These are phyloP conservation scores for Hololepta plana DNA, from an alignment of 2,888 invertebrate genomes.

Conservation along the genomic window DNA sequence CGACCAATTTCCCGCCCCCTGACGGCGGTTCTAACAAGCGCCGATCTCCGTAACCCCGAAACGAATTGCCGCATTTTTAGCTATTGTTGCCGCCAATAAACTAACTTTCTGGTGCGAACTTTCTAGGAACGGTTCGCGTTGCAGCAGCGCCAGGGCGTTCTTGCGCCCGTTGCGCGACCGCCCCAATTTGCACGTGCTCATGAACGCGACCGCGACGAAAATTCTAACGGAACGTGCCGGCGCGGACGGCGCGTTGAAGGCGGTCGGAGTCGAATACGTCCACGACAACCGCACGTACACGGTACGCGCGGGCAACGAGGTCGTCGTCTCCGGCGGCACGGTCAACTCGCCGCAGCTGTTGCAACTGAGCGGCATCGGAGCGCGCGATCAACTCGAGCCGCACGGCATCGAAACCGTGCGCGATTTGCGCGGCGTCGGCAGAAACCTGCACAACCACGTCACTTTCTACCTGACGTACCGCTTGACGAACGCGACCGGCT, in stretches of 20 bases:
- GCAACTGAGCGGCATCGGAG: constrained; percentile 47
- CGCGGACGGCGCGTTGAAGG: constrained; percentile 30
- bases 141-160: constrained; percentile 41
- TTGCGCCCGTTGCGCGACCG: constrained; percentile 36
- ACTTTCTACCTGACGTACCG: constrained; percentile 39
- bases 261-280: constrained; percentile 40
- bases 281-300: constrained; percentile 30
- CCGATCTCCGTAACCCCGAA: too few relatives aligned
- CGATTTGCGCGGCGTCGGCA: constrained; percentile 48
- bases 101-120: too few relatives aligned
- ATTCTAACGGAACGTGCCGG: constrained; percentile 28
- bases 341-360: constrained; percentile 49
- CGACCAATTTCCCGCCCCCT: too few relatives aligned
- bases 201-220: constrained; percentile 41
- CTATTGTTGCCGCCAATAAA: too few relatives aligned
- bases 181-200: constrained; percentile 38
- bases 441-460: constrained; percentile 51
- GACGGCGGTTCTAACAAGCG: too few relatives aligned
- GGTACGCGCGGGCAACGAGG: constrained; percentile 35
- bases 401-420: constrained; percentile 40
- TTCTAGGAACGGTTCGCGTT: constrained; percentile 39
- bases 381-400: constrained; percentile 36
- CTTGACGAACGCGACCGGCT: constrained; percentile 31
- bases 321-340: constrained; percentile 42
- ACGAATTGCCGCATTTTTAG: too few relatives aligned